Conservation (phyloP, 2,113 vertebrate genomes). For the Trogon melanurus region DNA sequence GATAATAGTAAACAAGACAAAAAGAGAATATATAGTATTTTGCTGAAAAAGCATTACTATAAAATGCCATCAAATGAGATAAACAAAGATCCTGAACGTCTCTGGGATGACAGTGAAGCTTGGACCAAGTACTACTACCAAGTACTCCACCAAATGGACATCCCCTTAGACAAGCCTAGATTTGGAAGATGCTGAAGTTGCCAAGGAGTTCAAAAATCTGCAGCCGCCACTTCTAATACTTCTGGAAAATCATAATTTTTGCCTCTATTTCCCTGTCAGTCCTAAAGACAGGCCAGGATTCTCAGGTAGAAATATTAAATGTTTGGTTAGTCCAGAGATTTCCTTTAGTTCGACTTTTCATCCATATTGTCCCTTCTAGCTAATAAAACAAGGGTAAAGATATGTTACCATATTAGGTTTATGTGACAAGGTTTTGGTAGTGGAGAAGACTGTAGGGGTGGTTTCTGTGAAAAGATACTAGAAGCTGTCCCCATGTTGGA, state of each 20-base stretch:
- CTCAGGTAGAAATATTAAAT: neutral
- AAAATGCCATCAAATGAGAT: neutral
- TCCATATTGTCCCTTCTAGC: neutral
- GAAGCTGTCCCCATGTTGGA: neutral
- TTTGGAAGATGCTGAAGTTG: neutral
- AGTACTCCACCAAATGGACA: neutral
- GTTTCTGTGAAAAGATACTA: neutral
- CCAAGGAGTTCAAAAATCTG: neutral
- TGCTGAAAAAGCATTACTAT: neutral
- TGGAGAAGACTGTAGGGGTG: rapidly evolving
- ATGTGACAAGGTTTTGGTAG: neutral
- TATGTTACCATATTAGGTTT: neutral
- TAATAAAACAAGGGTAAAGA: neutral
- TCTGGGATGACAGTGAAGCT: neutral
- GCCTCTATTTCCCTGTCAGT: neutral
- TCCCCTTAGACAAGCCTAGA: neutral
- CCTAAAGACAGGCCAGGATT: neutral
- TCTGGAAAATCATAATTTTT: neutral
- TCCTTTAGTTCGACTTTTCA: neutral
- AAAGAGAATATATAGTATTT: neutral
- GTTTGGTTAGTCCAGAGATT: neutral
- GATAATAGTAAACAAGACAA: neutral
- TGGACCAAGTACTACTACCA: neutral
- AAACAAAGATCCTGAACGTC: neutral
- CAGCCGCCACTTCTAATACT: neutral